phyloP scores from a whole-genome alignment of 2,797 vertebrate species.

The Benthosema pterotum region DNA sequence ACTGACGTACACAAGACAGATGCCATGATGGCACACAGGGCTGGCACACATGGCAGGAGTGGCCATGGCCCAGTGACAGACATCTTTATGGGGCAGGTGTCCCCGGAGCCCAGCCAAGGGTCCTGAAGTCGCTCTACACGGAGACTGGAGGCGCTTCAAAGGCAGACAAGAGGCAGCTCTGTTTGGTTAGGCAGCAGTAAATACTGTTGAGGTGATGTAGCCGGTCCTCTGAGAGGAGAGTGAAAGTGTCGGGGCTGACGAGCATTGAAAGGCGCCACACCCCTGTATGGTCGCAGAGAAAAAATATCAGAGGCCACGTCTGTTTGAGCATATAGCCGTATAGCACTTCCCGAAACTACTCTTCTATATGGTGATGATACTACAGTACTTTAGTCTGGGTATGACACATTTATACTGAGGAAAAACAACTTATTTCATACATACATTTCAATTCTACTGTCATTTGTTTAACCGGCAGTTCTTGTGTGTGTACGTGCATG shows the following conservation, averaged over 20 bases:
- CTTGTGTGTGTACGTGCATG: not conserved
- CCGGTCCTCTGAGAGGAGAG: slow-evolving; percentile 5
- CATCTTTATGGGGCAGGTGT: slow-evolving; percentile 65
- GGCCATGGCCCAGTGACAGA: slow-evolving; percentile 53
- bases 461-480: no score
- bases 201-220: slow-evolving; percentile 47
- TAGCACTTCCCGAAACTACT: slow-evolving; percentile 27
- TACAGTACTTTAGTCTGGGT: no score
- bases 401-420: no score
- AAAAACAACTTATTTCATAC: no score
- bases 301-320: slow-evolving; percentile 42
- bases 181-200: slow-evolving; percentile 58
- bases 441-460: no score
- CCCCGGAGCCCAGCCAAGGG: slow-evolving; percentile 37
- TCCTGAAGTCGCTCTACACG: slow-evolving; percentile 39
- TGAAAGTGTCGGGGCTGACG: slow-evolving; percentile 33
- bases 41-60: slow-evolving; percentile 38
- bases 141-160: slow-evolving; percentile 58
- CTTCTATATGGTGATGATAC: no score
- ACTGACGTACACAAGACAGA: slow-evolving; percentile 35
- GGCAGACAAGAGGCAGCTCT: slow-evolving; percentile 68
- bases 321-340: slow-evolving; percentile 11
- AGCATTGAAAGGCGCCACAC: slow-evolving; percentile 29
- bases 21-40: slow-evolving; percentile 42
- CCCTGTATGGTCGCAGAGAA: slow-evolving; percentile 13